phyloP scores from a whole-genome alignment of 2,797 vertebrate species.

The Oreonectes daqikongensis region DNA sequence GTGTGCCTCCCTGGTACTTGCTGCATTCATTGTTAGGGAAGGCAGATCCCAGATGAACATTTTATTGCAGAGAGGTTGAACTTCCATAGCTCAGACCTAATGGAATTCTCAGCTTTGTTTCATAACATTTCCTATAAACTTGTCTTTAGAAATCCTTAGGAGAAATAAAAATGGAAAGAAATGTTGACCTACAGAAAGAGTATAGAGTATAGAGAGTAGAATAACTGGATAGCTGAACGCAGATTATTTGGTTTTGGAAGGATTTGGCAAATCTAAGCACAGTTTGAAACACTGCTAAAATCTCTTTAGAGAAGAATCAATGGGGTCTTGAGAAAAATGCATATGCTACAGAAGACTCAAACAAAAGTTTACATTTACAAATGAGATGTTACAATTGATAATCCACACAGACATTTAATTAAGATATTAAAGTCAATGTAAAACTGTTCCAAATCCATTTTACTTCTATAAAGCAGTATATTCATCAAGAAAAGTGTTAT shows the following conservation, averaged over 20 bases:
- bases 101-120: background rate
- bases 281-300: background rate
- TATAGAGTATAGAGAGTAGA: too few species aligned
- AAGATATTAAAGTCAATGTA: background rate
- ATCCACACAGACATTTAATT: background rate
- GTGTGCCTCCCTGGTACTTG: slow-evolving; percentile 13
- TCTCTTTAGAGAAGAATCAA: background rate
- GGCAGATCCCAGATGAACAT: slow-evolving; percentile 15
- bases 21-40: background rate
- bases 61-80: background rate
- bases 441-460: background rate
- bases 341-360: background rate
- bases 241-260: background rate
- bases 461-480: too few species aligned
- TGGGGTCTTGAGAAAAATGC: background rate
- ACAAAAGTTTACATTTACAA: background rate
- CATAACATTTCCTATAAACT: background rate
- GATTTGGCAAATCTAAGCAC: background rate
- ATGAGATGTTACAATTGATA: background rate
- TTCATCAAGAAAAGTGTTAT: too few species aligned
- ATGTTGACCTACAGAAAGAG: background rate
- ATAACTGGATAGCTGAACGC: background rate
- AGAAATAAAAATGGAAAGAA: background rate
- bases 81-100: background rate
- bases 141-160: background rate